Evolutionary conservation across 2,888 invertebrate genomes (phyloP).

Genomic region (Pocota personata): DNA sequence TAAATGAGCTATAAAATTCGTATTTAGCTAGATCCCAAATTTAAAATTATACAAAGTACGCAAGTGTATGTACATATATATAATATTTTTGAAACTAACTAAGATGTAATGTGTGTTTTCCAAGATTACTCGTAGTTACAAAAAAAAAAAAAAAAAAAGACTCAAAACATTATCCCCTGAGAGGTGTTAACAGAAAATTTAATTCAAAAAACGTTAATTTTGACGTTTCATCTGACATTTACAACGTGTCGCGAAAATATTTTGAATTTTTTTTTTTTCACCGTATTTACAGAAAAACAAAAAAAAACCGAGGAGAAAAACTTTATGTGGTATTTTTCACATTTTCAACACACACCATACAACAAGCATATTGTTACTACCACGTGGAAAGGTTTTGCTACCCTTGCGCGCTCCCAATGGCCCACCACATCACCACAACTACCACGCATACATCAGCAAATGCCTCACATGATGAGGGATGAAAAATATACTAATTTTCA

Average conservation of each 20-base stretch:
- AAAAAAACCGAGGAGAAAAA: slow-evolving; percentile 27
- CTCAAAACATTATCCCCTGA: background rate
- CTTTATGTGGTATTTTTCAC: slow-evolving; percentile 14
- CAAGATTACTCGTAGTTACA: background rate
- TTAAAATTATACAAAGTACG: background rate
- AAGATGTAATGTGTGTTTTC: background rate
- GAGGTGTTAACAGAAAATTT: background rate
- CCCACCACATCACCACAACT: background rate
- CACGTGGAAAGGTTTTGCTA: slow-evolving; percentile 41
- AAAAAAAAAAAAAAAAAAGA: background rate
- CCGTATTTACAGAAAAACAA: background rate
- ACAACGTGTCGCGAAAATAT: background rate
- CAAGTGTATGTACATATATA: background rate
- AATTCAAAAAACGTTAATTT: background rate
- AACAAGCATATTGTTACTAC: background rate
- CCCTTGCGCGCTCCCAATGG: slow-evolving; percentile 5
- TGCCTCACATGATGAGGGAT: background rate
- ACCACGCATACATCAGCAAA: background rate
- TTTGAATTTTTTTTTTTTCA: slow-evolving; percentile 4
- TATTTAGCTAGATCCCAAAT: background rate
- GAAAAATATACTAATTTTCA: background rate
- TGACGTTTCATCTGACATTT: slow-evolving; percentile 1
- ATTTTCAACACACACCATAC: background rate
- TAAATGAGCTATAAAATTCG: background rate
- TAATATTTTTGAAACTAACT: background rate